These are phyloP conservation scores for Hyaena hyaena DNA, from an alignment of 2,113 vertebrate genomes.

Conservation along the genomic window DNA sequence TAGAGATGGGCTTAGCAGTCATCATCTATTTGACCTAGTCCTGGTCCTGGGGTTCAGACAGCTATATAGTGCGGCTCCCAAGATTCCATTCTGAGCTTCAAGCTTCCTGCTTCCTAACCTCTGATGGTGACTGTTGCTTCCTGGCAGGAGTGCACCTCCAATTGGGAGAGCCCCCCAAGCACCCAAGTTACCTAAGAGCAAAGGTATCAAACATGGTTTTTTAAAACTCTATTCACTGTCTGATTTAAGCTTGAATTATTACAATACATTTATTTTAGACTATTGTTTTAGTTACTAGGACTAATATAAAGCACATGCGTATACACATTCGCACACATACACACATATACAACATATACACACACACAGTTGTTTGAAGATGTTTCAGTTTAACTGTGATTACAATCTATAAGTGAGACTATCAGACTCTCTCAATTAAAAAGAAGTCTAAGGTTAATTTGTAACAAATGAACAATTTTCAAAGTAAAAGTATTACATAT, in stretches of 20 bases:
- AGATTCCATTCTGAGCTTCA: background rate
- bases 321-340: background rate
- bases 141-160: background rate
- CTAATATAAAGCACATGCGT: background rate
- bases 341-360: too few relatives aligned
- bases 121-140: background rate
- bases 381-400: constrained; percentile 59
- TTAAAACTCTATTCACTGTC: background rate
- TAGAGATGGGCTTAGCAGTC: background rate
- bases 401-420: constrained; percentile 47
- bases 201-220: background rate
- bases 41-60: background rate
- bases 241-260: constrained; percentile 18
- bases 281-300: background rate
- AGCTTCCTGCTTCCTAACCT: background rate
- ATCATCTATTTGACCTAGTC: background rate
- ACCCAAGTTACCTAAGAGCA: background rate
- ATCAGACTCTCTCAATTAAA: constrained; percentile 58
- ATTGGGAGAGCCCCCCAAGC: background rate
- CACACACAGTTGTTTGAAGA: constrained; percentile 15
- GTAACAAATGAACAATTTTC: constrained; percentile 57
- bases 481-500: constrained; percentile 59
- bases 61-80: background rate
- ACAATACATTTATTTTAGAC: background rate
- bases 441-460: constrained; percentile 61